Conservation (phyloP, 2,797 vertebrate genomes). For the Clamator glandarius region DNA sequence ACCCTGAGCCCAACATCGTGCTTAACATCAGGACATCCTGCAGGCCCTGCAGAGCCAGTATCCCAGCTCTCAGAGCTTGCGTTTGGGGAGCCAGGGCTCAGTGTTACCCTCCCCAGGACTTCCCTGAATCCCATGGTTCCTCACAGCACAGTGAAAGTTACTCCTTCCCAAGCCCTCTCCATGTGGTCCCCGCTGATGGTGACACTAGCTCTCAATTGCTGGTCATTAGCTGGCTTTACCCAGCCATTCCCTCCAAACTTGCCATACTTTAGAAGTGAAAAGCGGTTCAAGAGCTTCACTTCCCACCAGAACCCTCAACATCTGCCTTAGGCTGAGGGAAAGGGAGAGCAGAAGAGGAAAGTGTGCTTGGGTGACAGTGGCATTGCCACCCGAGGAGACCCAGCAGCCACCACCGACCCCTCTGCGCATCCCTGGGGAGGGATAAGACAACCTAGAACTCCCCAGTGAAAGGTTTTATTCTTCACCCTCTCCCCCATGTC, state of each 20-base stretch:
- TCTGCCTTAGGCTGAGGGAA: background rate
- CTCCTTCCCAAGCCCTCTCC: constrained; percentile 1
- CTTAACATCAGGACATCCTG: background rate
- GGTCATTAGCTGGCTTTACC: constrained; percentile 37
- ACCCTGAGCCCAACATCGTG: too few species aligned
- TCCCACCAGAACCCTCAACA: background rate
- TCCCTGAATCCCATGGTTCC: background rate
- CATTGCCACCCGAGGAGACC: background rate
- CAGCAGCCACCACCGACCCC: background rate
- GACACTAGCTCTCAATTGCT: constrained; percentile 16
- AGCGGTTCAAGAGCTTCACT: background rate
- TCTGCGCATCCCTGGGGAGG: background rate
- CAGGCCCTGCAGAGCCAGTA: background rate
- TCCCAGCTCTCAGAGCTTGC: background rate
- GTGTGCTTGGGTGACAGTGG: background rate
- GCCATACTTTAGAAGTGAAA: background rate
- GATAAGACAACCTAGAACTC: background rate
- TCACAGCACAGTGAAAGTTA: background rate
- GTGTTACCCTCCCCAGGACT: background rate
- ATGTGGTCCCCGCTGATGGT: constrained; percentile 39
- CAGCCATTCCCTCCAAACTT: background rate
- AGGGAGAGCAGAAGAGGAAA: background rate
- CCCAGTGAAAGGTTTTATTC: constrained; percentile 24
- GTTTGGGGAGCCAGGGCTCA: background rate
- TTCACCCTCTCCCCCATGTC: background rate